These are phyloP conservation scores for Cryptophagus acutangulus DNA, from an alignment of 2,888 invertebrate genomes.

Conservation along the genomic window DNA sequence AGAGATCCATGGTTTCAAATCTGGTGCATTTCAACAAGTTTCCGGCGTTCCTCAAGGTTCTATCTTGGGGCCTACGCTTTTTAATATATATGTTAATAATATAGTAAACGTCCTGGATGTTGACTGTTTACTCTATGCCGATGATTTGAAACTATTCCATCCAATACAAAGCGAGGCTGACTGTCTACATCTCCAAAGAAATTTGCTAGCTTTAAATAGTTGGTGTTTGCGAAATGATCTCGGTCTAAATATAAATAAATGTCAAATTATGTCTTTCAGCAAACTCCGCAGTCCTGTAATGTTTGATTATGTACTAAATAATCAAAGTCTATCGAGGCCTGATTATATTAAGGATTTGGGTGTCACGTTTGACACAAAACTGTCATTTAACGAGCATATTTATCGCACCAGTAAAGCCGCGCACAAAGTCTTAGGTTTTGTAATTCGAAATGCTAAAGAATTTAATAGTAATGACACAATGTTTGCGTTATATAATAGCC, in stretches of 20 bases:
- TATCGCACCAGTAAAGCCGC: too few species aligned
- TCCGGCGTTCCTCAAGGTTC: slow-evolving; percentile 11
- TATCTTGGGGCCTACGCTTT: slow-evolving; percentile 7
- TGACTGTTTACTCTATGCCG: neutral
- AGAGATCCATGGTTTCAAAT: neutral
- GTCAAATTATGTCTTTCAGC: slow-evolving; percentile 5
- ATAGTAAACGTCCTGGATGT: too few species aligned
- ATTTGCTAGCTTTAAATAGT: neutral
- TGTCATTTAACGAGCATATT: too few species aligned
- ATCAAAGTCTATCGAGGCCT: too few species aligned
- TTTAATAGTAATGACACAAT: too few species aligned
- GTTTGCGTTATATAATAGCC: too few species aligned
- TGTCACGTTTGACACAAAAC: too few species aligned
- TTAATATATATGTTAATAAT: slow-evolving; percentile 3
- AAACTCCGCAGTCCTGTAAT: too few species aligned
- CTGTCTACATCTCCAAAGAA: slow-evolving; percentile 3
- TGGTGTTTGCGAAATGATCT: slow-evolving; percentile 8
- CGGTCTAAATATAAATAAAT: slow-evolving; percentile 6
- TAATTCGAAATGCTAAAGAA: too few species aligned
- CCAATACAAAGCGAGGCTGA: neutral
- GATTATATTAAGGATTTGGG: too few species aligned
- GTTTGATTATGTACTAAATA: too few species aligned
- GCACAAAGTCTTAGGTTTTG: too few species aligned
- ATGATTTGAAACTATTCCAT: slow-evolving; percentile 5
- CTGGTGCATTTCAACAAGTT: neutral